Base-by-base conservation (phyloP, 2,888 invertebrate species). In the Panzeria rudis region DNA sequence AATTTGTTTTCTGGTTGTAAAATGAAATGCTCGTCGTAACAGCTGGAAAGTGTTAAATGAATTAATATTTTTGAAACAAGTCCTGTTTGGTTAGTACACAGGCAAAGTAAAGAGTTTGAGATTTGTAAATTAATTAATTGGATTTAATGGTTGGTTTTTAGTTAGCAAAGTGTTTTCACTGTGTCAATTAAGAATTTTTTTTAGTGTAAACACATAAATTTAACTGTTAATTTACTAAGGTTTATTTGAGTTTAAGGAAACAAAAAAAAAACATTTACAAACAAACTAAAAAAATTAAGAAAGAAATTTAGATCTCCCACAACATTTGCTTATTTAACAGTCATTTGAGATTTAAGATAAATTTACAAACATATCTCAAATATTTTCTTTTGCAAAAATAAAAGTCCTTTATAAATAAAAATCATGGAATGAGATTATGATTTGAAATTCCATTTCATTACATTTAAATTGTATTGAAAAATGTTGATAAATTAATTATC, bases 401-500 rank as follows among this genome's bases (percentile, higher is more conserved):
- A 17, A 17, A 59, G 9, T 3, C 8, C n/a, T 17, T 56, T 8
- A 8, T 2, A 13, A 38, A 38, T 23, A 23, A 38, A 38, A 13
- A 15, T 38, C 13, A 38, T 23, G 2, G 6, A 35, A 69, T 38
- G 38, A 1, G 38, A 38, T 38, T 71, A 25, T 44, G 25, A 71
- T 44, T 44, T 54, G 13, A 32, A 32, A 54, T 35, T 17, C 32
- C 44, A 62, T 72, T 72, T 56, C 47, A 61, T 78, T 69, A 59
- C 32, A 56, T 62, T 52, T 54, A 54, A 76, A 76, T 62, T 69
- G 32, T 20, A 82, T 61, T 54, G 64, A 32, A 64, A 41, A 23
- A 61, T 68, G 41, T 41, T 71, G 29, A 64, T 72, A 50, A 71
- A 77, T 71, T 77, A 77, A 77, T 77, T 77, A 83, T 61, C 41